Evolutionary conservation across 2,797 vertebrate species (phyloP).

Genomic region (Sciaenops ocellatus): DNA sequence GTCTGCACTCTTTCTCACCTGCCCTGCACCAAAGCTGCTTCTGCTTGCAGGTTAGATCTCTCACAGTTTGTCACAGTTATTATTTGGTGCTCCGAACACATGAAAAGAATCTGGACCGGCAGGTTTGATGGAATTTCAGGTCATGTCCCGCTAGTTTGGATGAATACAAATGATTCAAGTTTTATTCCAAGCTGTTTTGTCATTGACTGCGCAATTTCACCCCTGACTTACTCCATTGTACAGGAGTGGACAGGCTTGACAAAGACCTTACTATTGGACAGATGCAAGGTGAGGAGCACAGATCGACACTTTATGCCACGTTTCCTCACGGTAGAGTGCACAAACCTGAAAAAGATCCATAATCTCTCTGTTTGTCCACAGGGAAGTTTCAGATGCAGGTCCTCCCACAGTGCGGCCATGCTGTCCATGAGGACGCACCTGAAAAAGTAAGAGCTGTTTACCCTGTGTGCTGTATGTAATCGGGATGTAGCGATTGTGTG

Average conservation of each 20-base stretch:
- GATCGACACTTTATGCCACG: neutral
- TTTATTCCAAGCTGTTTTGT: constrained; percentile 26
- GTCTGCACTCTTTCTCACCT: constrained; percentile 95
- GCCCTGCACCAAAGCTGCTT: constrained; percentile 93
- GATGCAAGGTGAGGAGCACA: constrained; percentile 92
- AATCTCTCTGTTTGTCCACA: constrained; percentile 67
- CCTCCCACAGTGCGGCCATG: constrained; percentile 97
- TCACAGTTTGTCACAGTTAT: neutral
- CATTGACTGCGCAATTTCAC: constrained; percentile 42
- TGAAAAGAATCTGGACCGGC: neutral
- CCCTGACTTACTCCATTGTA: constrained; percentile 48
- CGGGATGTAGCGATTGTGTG: too few relatives aligned
- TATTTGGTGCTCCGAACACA: neutral
- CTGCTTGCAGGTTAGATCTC: constrained; percentile 91
- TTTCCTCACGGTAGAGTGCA: neutral
- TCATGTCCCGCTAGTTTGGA: constrained; percentile 4
- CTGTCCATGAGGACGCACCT: constrained; percentile 97
- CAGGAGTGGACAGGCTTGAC: constrained; percentile 98
- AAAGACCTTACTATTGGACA: constrained; percentile 99
- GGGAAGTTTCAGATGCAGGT: constrained; percentile 99
- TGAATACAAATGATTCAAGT: constrained; percentile 19
- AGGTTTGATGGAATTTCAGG: constrained; percentile 2
- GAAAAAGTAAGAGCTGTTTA: constrained; percentile 89
- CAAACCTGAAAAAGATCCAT: neutral
- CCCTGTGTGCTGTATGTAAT: neutral